These are phyloP conservation scores for Dynastes hyllus DNA, from an alignment of 2,888 invertebrate species.

Conservation along the genomic window DNA sequence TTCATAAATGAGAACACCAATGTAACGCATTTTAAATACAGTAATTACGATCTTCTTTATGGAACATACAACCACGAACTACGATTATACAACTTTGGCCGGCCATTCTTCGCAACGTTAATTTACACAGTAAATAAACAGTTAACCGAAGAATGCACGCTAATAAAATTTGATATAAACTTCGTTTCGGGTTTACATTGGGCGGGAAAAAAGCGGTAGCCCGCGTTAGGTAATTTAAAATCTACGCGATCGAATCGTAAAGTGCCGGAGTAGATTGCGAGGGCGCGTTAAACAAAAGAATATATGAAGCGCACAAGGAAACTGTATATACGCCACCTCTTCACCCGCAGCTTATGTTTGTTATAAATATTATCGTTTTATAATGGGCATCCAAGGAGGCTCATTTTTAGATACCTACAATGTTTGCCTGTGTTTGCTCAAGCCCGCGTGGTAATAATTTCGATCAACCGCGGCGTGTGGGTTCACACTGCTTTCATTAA, in stretches of 20 bases:
- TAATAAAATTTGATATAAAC: slow-evolving; percentile 34
- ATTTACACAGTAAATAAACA: slow-evolving; percentile 25
- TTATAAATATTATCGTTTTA: slow-evolving; percentile 26
- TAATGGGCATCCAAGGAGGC: neutral
- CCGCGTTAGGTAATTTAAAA: slow-evolving; percentile 11
- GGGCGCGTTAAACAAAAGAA: slow-evolving; percentile 12
- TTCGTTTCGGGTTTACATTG: slow-evolving; percentile 16
- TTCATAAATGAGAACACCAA: neutral
- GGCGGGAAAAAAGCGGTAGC: neutral
- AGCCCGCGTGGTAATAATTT: neutral
- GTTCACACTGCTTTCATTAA: slow-evolving; percentile 15
- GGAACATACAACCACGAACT: slow-evolving; percentile 10
- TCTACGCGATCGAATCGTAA: slow-evolving; percentile 21
- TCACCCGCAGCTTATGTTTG: neutral
- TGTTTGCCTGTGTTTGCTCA: slow-evolving; percentile 22
- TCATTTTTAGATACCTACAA: slow-evolving; percentile 20
- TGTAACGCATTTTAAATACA: neutral
- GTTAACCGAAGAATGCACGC: slow-evolving; percentile 28
- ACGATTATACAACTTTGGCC: neutral
- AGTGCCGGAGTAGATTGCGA: neutral
- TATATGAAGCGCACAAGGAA: slow-evolving; percentile 3
- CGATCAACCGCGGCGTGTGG: slow-evolving; percentile 1
- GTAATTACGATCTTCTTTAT: neutral
- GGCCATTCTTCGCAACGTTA: slow-evolving; percentile 2
- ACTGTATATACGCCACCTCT: neutral